Conservation (phyloP, 2,113 vertebrate genomes). For the Peromyscus leucopus region DNA sequence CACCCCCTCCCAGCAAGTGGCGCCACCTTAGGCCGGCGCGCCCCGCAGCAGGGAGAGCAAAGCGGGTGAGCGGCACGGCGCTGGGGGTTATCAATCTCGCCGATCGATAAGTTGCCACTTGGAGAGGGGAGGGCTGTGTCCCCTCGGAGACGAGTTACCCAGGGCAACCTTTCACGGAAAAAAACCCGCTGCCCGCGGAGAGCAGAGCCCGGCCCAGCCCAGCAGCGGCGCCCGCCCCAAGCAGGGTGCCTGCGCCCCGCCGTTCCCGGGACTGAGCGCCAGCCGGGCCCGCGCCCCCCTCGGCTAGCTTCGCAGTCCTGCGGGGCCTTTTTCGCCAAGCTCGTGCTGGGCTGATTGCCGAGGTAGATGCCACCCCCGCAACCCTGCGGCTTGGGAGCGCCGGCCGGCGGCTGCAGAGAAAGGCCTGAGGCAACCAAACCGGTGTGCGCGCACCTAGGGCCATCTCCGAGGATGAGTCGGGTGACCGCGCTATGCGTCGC, state of each 20-base stretch:
- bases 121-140: conserved; percentile 78
- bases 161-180: conserved; percentile 82
- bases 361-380: conserved; percentile 64
- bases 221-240: conserved; percentile 72
- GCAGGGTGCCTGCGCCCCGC: conserved; percentile 76
- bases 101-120: conserved; percentile 84
- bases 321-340: conserved; percentile 31
- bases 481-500: neutral
- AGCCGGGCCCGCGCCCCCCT: conserved; percentile 40
- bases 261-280: conserved; percentile 49
- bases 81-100: conserved; percentile 83
- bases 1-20: conserved; percentile 56
- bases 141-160: conserved; percentile 84
- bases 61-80: conserved; percentile 70
- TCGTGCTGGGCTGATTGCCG: conserved; percentile 50
- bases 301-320: conserved; percentile 18
- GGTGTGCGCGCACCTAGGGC: neutral
- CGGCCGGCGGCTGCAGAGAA: neutral
- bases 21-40: conserved; percentile 72
- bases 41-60: conserved; percentile 21
- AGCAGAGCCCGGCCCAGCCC: conserved; percentile 58
- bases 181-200: conserved; percentile 74
- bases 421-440: neutral
- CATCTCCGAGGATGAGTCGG: neutral
- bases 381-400: neutral